Conservation (phyloP, 2,113 vertebrate genomes). For the Coptodon rendalli region DNA sequence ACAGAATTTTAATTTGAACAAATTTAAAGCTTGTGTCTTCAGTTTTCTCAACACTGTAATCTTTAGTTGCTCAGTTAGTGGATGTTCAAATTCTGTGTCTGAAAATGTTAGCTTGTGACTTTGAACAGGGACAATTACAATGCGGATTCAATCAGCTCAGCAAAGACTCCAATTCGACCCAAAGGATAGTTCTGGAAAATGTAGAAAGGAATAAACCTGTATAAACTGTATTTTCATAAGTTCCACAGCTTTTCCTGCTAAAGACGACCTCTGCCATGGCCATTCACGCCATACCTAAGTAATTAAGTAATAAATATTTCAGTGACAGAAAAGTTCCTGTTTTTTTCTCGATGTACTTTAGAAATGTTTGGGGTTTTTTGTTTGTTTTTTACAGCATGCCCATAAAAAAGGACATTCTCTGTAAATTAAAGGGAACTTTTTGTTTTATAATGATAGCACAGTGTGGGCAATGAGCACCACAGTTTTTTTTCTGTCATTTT, state of each 20-base stretch:
- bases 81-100: not conserved
- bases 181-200: not conserved
- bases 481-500: not conserved
- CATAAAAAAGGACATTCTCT: not conserved
- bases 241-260: not conserved
- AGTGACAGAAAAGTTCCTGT: not conserved
- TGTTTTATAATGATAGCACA: not conserved
- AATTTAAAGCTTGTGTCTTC: not conserved
- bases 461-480: not conserved
- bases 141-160: not conserved
- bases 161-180: not conserved
- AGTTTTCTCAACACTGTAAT: not conserved
- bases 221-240: not conserved
- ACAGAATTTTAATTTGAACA: not conserved
- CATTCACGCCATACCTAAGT: not conserved
- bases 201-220: not conserved
- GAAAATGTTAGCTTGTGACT: not conserved
- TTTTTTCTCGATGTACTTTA: not conserved
- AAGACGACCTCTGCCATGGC: not conserved
- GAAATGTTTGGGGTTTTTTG: not conserved
- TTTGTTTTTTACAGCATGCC: not conserved
- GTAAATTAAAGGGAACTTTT: not conserved
- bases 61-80: not conserved
- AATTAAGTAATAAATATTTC: not conserved
- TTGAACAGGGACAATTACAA: not conserved